These are phyloP conservation scores for Malurus alboscapulatus DNA, from an alignment of 2,113 vertebrate species.

Conservation along the genomic window DNA sequence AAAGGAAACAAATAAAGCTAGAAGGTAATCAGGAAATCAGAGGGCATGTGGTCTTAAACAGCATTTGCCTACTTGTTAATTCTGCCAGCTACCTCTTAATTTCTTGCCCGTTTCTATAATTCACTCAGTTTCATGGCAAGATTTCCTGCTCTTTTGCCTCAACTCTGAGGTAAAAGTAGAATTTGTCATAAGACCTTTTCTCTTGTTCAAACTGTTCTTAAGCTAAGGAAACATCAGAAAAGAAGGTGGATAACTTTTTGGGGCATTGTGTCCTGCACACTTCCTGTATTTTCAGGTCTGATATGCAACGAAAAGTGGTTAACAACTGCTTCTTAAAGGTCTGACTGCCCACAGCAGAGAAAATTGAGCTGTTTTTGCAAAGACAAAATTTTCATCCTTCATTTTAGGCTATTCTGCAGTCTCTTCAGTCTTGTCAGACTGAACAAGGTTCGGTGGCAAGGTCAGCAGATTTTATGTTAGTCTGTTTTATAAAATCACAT, in stretches of 20 bases:
- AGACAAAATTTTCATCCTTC: neutral
- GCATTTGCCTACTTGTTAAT: neutral
- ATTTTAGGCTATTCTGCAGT: neutral
- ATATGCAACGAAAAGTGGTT: neutral
- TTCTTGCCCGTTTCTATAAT: neutral
- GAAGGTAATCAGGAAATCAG: neutral
- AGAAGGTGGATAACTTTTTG: neutral
- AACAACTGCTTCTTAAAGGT: neutral
- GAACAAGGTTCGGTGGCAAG: neutral
- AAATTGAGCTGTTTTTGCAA: neutral
- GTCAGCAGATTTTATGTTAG: fast-evolving
- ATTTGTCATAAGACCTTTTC: neutral
- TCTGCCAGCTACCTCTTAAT: neutral
- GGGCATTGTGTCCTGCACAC: neutral
- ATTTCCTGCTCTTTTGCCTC: neutral
- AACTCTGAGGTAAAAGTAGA: neutral
- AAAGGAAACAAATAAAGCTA: neutral
- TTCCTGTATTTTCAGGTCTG: neutral
- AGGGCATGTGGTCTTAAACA: neutral
- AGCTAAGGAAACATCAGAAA: neutral
- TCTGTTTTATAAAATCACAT: neutral
- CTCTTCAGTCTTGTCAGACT: neutral
- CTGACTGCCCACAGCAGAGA: neutral
- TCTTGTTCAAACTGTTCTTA: neutral
- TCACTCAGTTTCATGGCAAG: neutral